These are phyloP conservation scores for Sakesphorus luctuosus DNA, from an alignment of 2,113 vertebrate genomes.

Conservation along the genomic window DNA sequence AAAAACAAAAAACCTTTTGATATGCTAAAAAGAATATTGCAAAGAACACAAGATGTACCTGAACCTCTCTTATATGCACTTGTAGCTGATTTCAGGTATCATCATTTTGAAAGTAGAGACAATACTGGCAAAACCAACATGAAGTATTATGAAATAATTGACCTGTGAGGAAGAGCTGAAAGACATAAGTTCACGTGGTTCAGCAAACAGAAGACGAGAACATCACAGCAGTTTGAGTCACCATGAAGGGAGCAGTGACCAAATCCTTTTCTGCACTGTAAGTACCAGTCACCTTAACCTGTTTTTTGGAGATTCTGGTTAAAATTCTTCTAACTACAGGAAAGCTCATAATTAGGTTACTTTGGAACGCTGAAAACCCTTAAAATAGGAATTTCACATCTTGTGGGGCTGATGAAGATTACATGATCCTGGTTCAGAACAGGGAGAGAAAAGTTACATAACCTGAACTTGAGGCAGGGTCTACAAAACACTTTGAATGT, in stretches of 20 bases:
- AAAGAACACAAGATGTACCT: background rate
- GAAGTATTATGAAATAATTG: background rate
- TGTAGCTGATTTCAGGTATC: background rate
- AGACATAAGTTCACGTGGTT: background rate
- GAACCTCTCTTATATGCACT: background rate
- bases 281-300: background rate
- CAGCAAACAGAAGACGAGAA: background rate
- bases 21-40: background rate
- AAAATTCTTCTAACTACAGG: background rate
- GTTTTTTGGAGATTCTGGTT: background rate
- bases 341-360: background rate
- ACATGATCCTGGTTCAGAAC: background rate
- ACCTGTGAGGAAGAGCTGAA: background rate
- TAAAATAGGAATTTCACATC: fast-evolving
- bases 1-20: background rate
- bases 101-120: background rate
- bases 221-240: background rate
- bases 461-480: background rate
- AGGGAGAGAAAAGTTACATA: background rate
- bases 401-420: background rate
- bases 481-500: background rate
- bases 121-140: background rate
- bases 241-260: background rate
- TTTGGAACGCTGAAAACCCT: background rate
- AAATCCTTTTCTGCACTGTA: background rate